Evolutionary conservation across 2,888 invertebrate genomes (phyloP).

Genomic region (Hedychridium roseum): DNA sequence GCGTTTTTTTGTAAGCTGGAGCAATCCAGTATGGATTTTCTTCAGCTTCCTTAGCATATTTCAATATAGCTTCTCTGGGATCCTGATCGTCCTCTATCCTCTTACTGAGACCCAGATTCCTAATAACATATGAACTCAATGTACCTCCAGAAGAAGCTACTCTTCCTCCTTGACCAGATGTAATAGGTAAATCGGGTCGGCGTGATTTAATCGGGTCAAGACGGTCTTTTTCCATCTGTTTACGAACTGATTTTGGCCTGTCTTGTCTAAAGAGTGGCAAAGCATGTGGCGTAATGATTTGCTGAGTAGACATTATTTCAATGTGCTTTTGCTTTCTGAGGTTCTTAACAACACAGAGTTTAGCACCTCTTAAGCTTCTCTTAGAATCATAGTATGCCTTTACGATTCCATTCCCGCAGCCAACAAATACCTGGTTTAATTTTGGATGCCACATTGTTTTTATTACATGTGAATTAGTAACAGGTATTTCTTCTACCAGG

Average conservation of each 20-base stretch:
- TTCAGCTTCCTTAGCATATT: constrained; percentile 93
- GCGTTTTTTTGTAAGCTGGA: constrained; percentile 89
- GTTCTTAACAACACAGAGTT: constrained; percentile 85
- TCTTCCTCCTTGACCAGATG: constrained; percentile 90
- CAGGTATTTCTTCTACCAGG: constrained; percentile 76
- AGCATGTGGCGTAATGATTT: constrained; percentile 96
- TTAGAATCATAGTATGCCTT: constrained; percentile 92
- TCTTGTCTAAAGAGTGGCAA: constrained; percentile 94
- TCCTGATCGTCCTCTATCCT: constrained; percentile 89
- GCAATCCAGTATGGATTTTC: constrained; percentile 98
- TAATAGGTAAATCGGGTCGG: constrained; percentile 86
- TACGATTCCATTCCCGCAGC: constrained; percentile 89
- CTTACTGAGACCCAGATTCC: constrained; percentile 93
- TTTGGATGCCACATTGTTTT: constrained; percentile 96
- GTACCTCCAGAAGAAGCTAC: constrained; percentile 96
- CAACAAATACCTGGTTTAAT: constrained; percentile 94
- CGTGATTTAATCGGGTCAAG: constrained; percentile 85
- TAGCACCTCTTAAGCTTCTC: constrained; percentile 88
- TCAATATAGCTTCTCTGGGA: constrained; percentile 93
- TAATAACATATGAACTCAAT: constrained; percentile 93
- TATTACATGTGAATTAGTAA: constrained; percentile 84
- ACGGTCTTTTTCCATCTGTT: constrained; percentile 90
- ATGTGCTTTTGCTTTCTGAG: constrained; percentile 81
- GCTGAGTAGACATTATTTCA: constrained; percentile 88
- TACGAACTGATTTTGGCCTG: constrained; percentile 85